Conservation (phyloP, 1,140 invertebrate genomes). For the Thalassaphorura encarpata region DNA sequence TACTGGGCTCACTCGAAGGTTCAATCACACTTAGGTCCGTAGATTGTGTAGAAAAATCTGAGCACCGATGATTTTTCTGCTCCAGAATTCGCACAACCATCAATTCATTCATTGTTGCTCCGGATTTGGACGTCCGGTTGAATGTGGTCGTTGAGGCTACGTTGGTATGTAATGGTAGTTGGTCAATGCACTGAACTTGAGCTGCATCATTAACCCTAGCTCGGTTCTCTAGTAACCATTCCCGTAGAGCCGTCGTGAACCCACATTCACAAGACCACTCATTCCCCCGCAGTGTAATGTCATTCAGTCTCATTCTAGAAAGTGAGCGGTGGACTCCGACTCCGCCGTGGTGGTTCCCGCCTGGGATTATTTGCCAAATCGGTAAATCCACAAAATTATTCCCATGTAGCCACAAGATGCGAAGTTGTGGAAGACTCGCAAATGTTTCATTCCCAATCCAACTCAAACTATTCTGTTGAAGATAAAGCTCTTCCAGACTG, state of each 20-base stretch:
- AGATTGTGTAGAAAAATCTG: neutral
- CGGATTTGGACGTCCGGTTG: neutral
- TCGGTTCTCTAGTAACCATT: conserved; percentile 9
- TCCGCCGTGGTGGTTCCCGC: conserved; percentile 44
- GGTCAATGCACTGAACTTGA: neutral
- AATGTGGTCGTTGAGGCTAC: neutral
- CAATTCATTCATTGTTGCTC: conserved; percentile 19
- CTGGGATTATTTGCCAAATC: conserved; percentile 58
- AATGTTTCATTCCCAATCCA: conserved; percentile 69
- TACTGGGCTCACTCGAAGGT: conserved; percentile 2
- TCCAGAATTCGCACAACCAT: conserved; percentile 26
- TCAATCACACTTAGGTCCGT: conserved; percentile 30
- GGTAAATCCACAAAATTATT: conserved; percentile 62
- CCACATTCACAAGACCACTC: conserved; percentile 54
- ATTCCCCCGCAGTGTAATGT: conserved; percentile 64
- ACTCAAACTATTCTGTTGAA: conserved; percentile 57
- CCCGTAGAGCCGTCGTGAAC: conserved; percentile 26
- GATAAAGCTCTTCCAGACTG: conserved; percentile 50
- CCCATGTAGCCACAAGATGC: conserved; percentile 60
- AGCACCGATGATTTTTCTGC: conserved; percentile 18
- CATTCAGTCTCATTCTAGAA: conserved; percentile 57
- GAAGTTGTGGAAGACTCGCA: conserved; percentile 54
- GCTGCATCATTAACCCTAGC: neutral
- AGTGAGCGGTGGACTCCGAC: conserved; percentile 43
- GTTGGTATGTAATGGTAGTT: neutral